Evolutionary conservation across 2,888 invertebrate species (phyloP), one percentile per base, ranked within the genome.

Genomic region (Taenaris catops): DNA sequence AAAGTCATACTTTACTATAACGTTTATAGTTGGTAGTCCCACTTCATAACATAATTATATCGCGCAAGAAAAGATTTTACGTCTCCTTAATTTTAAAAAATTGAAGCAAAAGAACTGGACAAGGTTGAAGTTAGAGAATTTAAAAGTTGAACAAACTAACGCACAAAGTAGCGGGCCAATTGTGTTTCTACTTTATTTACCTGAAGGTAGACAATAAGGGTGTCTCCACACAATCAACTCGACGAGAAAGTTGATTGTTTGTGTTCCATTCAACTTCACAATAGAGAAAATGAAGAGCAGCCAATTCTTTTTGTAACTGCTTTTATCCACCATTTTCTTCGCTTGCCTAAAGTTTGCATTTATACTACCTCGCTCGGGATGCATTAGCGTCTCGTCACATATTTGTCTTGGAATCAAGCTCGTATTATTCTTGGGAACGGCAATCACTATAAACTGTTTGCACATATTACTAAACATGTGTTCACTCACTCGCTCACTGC

Each of bases 251-350:
- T 81, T 76, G 78, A 80, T 79, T 81, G 79, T 81, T 80, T 70
- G 67, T 73, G 65, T 68, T 63, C 71, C 65, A 75, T 79, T 81
- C 78, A 74, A 74, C 71, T 76, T 72, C 69, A 86, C 81, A 84
- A 84, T 81, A 64, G 80, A 70, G 70, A 75, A 76, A 83, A 86
- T 83, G 80, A 80, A 72, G 71, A 78, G 67, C 56, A 71, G 73
- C 76, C 80, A 80, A 78, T 80, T 80, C 75, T 73, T 75, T 68
- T 63, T 65, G 61, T 60, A 63, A 58, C 63, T 66, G 70, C 71
- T 72, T 79, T 83, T 76, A 74, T 71, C 64, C 62, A 52, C 63
- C 65, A 67, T 71, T 75, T 74, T 69, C 71, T 72, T 69, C 67
- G 63, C 64, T 64, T 63, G 63, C 64, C 69, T 60, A 74, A 81